phyloP scores from a whole-genome alignment of 2,113 vertebrate species.

The Podilymbus podiceps region DNA sequence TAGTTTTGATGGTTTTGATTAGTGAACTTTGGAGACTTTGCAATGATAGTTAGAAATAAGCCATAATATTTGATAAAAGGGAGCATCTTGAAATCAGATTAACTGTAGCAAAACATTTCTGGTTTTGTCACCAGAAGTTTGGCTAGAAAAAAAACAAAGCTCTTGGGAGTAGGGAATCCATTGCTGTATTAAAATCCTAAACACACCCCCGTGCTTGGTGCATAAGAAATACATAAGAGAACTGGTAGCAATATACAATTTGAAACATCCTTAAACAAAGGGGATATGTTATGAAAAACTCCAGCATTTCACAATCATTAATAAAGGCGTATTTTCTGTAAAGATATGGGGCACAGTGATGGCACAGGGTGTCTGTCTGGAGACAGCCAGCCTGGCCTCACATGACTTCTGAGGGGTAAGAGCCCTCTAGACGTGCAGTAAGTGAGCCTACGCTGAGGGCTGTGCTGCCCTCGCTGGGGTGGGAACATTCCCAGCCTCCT shows the following conservation, averaged over 20 bases:
- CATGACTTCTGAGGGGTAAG: background rate
- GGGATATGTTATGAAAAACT: background rate
- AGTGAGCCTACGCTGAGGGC: background rate
- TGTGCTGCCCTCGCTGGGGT: accelerated
- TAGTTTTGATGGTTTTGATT: conserved; percentile 19
- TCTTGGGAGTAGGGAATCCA: background rate
- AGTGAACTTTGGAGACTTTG: background rate
- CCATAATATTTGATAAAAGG: conserved; percentile 36
- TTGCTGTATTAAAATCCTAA: background rate
- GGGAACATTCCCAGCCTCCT: background rate
- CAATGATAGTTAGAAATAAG: conserved; percentile 38
- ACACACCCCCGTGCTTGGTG: background rate
- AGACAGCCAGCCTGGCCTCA: background rate
- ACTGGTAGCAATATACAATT: background rate
- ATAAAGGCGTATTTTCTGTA: background rate
- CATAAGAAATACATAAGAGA: background rate
- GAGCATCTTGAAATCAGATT: conserved; percentile 24
- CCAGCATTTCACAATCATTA: background rate
- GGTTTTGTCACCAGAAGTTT: background rate
- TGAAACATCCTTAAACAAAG: conserved; percentile 14
- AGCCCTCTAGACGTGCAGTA: background rate
- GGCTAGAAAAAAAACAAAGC: background rate
- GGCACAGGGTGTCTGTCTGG: background rate
- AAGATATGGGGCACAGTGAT: background rate
- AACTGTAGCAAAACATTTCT: conserved; percentile 29